Evolutionary conservation across 2,797 vertebrate genomes (phyloP).

Genomic region (Netta rufina): DNA sequence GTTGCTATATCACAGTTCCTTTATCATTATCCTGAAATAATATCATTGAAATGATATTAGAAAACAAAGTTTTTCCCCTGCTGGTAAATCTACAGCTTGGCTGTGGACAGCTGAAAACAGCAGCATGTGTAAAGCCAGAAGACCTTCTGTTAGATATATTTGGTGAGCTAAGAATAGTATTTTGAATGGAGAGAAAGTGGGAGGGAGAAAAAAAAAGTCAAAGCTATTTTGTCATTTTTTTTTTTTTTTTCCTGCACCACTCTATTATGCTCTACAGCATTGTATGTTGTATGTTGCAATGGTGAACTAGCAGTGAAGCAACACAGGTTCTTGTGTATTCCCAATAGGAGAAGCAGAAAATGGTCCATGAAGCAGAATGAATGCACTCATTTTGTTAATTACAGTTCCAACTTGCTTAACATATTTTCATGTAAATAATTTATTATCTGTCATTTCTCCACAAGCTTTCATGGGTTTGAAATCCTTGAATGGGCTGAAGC

Average conservation of each 20-base stretch:
- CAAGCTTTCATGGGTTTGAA: neutral
- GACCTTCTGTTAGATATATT: neutral
- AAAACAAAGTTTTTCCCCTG: neutral
- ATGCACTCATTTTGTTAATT: neutral
- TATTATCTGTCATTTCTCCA: constrained; percentile 28
- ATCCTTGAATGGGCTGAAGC: neutral
- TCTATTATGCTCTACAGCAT: neutral
- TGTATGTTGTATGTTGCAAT: neutral
- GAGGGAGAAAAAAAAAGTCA: neutral
- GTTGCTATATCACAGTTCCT: neutral
- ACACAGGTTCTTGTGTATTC: neutral
- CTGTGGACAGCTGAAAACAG: neutral
- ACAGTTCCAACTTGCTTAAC: neutral
- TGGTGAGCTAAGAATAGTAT: neutral
- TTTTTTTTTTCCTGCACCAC: rapidly evolving
- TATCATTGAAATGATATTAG: neutral
- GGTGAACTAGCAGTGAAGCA: neutral
- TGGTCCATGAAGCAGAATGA: neutral
- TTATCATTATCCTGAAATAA: neutral
- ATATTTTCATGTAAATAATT: neutral
- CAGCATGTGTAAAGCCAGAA: neutral
- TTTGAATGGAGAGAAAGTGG: neutral
- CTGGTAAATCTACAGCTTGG: neutral
- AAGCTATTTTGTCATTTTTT: neutral
- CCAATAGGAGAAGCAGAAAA: neutral